Evolutionary conservation across 2,888 invertebrate species (phyloP).

Genomic region (Pristionchus japonicus): DNA sequence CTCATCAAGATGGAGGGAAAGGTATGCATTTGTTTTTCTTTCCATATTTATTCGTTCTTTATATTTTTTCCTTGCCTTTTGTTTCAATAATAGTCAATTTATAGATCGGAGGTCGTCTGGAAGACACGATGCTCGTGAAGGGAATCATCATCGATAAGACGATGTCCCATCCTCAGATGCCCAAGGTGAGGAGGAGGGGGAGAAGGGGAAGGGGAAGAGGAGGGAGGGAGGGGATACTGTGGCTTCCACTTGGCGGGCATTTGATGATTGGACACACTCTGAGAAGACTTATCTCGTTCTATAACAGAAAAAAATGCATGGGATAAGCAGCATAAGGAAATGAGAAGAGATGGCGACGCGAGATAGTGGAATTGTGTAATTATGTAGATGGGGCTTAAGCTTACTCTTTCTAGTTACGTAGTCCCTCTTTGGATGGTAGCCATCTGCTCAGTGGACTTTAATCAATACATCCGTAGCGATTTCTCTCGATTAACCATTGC

Average conservation of each 20-base stretch:
- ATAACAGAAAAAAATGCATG: neutral
- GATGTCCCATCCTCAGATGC: slow-evolving; percentile 91
- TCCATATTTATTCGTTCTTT: neutral
- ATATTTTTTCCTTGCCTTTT: too few species aligned
- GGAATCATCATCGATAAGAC: slow-evolving; percentile 99
- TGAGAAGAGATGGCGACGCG: too few species aligned
- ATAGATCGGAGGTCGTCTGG: slow-evolving; percentile 91
- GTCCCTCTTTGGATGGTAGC: too few species aligned
- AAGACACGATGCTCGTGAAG: slow-evolving; percentile 94
- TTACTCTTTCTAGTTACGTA: too few species aligned
- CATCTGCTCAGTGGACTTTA: too few species aligned
- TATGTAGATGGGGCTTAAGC: too few species aligned
- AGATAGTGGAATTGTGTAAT: too few species aligned
- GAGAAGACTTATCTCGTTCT: neutral
- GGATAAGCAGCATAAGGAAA: too few species aligned
- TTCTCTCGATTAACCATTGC: neutral
- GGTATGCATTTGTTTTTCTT: slow-evolving; percentile 59
- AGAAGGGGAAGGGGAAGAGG: neutral
- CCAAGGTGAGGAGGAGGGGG: slow-evolving; percentile 80
- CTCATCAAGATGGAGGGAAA: slow-evolving; percentile 98
- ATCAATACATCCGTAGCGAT: neutral
- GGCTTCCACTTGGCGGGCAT: neutral
- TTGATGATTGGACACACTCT: neutral
- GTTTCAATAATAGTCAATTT: neutral
- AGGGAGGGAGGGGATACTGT: neutral